phyloP scores from a whole-genome alignment of 2,113 vertebrate genomes.

The Emydura subglobosa region DNA sequence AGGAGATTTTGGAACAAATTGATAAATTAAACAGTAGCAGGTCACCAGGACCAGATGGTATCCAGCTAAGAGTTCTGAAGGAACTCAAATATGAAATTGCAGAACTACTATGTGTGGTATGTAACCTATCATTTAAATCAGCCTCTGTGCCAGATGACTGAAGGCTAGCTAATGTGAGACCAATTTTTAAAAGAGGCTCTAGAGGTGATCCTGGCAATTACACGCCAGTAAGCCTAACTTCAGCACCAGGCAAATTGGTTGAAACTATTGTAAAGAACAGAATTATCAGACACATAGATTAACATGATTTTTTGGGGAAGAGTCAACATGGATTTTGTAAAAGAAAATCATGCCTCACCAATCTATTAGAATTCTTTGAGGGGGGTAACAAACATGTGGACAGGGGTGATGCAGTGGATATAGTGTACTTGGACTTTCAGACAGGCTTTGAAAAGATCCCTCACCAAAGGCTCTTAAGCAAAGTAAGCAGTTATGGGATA shows the following conservation, averaged over 20 bases:
- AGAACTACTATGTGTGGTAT: not conserved
- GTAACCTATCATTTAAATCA: not conserved
- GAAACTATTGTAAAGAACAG: not conserved
- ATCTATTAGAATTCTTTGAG: not conserved
- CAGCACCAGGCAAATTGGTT: not conserved
- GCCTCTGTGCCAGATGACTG: not conserved
- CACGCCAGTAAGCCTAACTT: not conserved
- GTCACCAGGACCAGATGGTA: not conserved
- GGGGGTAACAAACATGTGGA: not conserved
- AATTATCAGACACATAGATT: not conserved
- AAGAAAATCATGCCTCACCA: not conserved
- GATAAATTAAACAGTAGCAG: not conserved
- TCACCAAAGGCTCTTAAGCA: not conserved
- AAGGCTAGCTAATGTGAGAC: not conserved
- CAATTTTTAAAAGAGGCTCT: not conserved
- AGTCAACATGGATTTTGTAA: not conserved
- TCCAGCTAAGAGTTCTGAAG: not conserved
- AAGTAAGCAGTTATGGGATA: not conserved
- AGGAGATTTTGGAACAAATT: not conserved
- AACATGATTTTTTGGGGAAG: not conserved
- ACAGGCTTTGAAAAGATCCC: not conserved
- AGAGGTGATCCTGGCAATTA: not conserved
- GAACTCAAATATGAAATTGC: not conserved
- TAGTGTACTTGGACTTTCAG: not conserved
- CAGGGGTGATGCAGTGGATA: not conserved